Base-by-base conservation (phyloP, 2,113 vertebrate genomes). In the Spea multiplicata region DNA sequence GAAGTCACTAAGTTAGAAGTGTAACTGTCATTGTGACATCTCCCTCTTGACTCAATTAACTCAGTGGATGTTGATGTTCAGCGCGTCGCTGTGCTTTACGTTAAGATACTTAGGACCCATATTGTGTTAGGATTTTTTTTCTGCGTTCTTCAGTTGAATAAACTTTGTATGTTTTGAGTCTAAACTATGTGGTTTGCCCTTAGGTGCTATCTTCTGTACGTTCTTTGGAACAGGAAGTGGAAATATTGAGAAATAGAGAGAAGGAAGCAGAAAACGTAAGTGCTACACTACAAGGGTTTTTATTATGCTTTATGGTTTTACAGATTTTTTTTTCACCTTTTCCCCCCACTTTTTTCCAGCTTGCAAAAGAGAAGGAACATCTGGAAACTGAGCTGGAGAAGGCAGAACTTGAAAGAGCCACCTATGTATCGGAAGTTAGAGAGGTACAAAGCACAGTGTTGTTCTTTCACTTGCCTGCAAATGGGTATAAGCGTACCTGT, bases 401-500 rank as follows among this genome's bases (percentile, higher is more conserved):
- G 83, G 96, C 97, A 17, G 97, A 97, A 89, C 89, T 88, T 30
- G 96, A 99, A 85, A 95, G 96, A 68, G 93, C 96, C 57, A 96
- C 93, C 72, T 98, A 98, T 74, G 95, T 98, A 86, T 95, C 93
- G 5, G 96, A 98, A 90, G 96, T 98, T 86, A 88, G 95, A 94
- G 97, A 98, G 95, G 97, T 99, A 90, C 85, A 84, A 83, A 57
- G 0, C 73, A 75, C 85, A 69, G 75, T 84, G 53, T 81, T 30
- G 2, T 30, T 30, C 30, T 30, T 30, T 30, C 30, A 30, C 30
- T 30, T 30, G 2, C 30, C 30, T 30, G 30, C 30, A 30, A 30
- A 30, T 30, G 30, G 30, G 30, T 30, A 30, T 30, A 30, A 30
- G 30, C 30, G 2, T 30, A 30, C 30, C 30, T 30, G 30, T 30